These are phyloP conservation scores for Oostethus manadensis DNA, from an alignment of 2,113 vertebrate genomes.

Conservation along the genomic window DNA sequence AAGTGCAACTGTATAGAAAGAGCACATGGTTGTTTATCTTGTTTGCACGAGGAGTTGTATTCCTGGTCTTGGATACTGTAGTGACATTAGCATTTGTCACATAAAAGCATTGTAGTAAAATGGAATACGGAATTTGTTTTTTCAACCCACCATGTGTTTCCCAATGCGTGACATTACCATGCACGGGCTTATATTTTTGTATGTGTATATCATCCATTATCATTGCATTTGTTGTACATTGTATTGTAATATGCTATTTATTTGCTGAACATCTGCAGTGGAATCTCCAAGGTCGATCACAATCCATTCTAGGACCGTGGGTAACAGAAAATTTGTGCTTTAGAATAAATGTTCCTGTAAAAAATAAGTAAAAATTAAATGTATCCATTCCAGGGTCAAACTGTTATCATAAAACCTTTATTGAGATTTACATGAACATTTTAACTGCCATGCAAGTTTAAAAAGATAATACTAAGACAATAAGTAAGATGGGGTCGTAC, in stretches of 20 bases:
- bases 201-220: neutral
- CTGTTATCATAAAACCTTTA: neutral
- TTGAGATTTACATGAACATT: neutral
- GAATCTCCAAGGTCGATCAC: neutral
- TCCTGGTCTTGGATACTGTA: conserved; percentile 1
- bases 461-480: no score
- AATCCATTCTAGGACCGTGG: neutral
- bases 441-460: neutral
- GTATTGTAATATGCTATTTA: conserved; percentile 1
- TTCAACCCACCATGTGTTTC: neutral
- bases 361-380: neutral
- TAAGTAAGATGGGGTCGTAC: no score
- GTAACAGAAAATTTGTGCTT: no score
- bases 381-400: neutral
- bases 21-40: neutral
- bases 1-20: neutral
- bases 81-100: conserved; percentile 9
- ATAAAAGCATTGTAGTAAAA: neutral
- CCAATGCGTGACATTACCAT: neutral
- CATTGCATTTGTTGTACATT: neutral
- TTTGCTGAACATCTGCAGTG: conserved; percentile 12
- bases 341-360: neutral
- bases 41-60: neutral
- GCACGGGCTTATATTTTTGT: neutral
- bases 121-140: neutral